Evolutionary conservation across 1,140 invertebrate genomes (phyloP), one percentile per base, ranked within the genome.

Genomic region (Drosophila ercepeae): DNA sequence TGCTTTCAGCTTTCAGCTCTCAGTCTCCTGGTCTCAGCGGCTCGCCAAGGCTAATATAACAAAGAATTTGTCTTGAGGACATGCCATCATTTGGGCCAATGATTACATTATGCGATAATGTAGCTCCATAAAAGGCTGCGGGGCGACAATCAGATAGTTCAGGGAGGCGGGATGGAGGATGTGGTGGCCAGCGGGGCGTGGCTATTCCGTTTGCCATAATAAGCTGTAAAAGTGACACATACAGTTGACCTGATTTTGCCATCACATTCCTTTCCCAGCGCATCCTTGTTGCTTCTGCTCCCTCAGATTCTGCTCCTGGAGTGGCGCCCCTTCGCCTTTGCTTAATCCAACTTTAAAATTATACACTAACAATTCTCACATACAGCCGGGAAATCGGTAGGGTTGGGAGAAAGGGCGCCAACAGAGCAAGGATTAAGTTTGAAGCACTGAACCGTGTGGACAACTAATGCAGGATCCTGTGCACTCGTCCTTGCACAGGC

Each of bases 91-190:
- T 82, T 79, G 74, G 59, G 73, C 74, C 78, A 89, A 88, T 89
- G 82, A 88, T 88, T 88, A 88, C 83, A 88, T 88, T 88, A 88
- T 88, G 82, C 82, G 82, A 88, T 89, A 88, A 88, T 88, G 82
- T 89, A 72, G 78, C 72, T 75, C 57, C 83, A 78, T 88, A 89
- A 88, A 88, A 55, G 46, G 63, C 60, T 61, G 63, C 72, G 68
- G 72, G 46, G 75, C 55, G 68, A 78, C 39, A 78, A 49, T 57
- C 27, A 52, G 65, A 52, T 42, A 58, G 70, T 51, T 69, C 18
- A 36, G 19, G 4, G 27, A 18, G 14, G 29, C 9, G 45, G 9
- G 51, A 13, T 2, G 13, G 14, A 16, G 50, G 21, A 6, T 2
- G 4, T 4, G 21, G 9, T 32, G 29, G 8, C 29, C 11, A 3